Evolutionary conservation across 2,888 invertebrate species (phyloP), one percentile per base, ranked within the genome.

Genomic region (Calameuta pallipes): DNA sequence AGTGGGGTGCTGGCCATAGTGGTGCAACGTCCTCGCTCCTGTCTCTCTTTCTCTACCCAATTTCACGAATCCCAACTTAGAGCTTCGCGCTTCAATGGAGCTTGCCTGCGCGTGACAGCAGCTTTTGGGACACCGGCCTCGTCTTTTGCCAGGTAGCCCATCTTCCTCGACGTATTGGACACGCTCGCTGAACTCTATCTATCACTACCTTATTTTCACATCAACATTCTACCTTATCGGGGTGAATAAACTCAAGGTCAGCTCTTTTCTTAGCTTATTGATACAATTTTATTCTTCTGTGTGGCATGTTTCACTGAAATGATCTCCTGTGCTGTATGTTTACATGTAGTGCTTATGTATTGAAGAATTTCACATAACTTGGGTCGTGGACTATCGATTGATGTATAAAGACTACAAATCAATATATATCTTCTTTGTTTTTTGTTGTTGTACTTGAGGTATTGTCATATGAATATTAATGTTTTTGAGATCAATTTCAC

Each of bases 61-160:
- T 56, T 56, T 56, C 56, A 56, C 56, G 56, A 56, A 23, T 56
- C 56, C 23, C 56, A 56, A 56, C 56, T 56, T 9, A 56, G 56
- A 56, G 30, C 73, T 81, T 76, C 76, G 79, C 73, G 74, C 82
- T 78, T 79, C 85, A 79, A 88, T 88, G 89, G 85, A 85, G 83
- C 79, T 83, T 80, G 78, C 69, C 78, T 78, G 77, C 81, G 86
- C 85, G 85, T 87, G 88, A 88, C 86, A 82, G 69, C 82, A 82
- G 82, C 78, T 82, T 77, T 81, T 75, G 83, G 81, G 81, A 84
- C 79, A 80, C 80, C 84, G 78, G 82, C 80, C 80, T 86, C 75
- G 69, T 79, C 74, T 81, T 78, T 75, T 75, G 81, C 82, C 86
- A 85, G 84, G 83, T 83, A 84, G 81, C 81, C 79, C 80, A 34